These are phyloP conservation scores for Hirtodrosophila histrioides DNA, from an alignment of 2,888 invertebrate genomes.

Conservation along the genomic window DNA sequence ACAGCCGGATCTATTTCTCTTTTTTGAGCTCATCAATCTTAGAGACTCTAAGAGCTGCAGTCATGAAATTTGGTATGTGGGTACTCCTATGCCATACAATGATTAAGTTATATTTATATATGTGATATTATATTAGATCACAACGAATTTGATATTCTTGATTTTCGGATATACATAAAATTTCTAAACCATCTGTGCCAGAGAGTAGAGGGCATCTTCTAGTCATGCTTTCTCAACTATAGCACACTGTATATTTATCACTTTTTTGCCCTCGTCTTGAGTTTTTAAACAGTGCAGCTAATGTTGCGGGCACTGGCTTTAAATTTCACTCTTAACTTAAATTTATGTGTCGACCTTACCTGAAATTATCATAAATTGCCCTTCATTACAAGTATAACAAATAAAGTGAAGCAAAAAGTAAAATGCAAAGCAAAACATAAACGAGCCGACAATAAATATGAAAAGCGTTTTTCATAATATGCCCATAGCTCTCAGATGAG, in stretches of 20 bases:
- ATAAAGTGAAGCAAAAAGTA: conserved; percentile 41
- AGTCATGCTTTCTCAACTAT: not conserved
- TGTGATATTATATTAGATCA: no score
- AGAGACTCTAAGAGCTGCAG: no score
- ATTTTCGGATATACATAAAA: no score
- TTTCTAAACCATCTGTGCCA: no score
- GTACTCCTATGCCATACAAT: no score
- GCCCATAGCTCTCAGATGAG: conserved; percentile 24
- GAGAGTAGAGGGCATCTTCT: no score
- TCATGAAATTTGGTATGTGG: no score
- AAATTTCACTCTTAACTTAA: conserved; percentile 73
- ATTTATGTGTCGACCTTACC: conserved; percentile 71
- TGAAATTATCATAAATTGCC: conserved; percentile 76
- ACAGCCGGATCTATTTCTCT: no score
- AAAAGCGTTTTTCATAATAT: conserved; percentile 61
- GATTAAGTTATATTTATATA: no score
- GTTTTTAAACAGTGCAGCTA: conserved; percentile 40
- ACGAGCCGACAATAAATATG: conserved; percentile 71
- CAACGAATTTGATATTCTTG: no score
- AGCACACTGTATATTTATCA: conserved; percentile 24
- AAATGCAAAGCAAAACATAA: conserved; percentile 40
- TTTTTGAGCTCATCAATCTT: no score
- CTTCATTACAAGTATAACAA: conserved; percentile 64
- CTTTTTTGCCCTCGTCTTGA: conserved; percentile 23
- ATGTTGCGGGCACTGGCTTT: conserved; percentile 41